Conservation (phyloP, 2,797 vertebrate genomes). For the Lagocephalus sceleratus region DNA sequence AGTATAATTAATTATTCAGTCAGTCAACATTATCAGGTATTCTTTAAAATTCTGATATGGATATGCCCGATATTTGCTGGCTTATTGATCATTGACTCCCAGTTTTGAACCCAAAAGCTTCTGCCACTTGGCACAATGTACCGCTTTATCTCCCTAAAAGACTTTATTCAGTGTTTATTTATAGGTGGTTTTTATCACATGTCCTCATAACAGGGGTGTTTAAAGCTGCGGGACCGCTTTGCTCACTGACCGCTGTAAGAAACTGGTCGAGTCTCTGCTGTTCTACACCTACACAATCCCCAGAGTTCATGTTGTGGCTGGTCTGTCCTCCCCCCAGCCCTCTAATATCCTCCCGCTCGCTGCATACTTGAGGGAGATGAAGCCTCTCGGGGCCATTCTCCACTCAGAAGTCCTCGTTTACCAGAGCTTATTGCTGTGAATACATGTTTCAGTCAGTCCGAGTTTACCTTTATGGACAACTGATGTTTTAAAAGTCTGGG, state of each 20-base stretch:
- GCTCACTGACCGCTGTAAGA: neutral
- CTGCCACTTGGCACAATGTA: no score
- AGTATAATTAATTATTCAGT: no score
- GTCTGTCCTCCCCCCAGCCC: conserved; percentile 24
- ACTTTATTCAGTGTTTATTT: no score
- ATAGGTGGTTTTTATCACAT: neutral
- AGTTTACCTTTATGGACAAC: neutral
- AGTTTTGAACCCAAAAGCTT: no score
- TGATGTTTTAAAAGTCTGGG: conserved; percentile 1
- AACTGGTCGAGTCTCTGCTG: conserved; percentile 6
- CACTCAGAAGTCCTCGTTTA: conserved; percentile 10
- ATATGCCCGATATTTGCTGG: no score
- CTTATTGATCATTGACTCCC: no score
- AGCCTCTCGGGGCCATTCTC: conserved; percentile 16
- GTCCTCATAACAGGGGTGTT: neutral
- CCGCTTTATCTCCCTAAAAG: no score
- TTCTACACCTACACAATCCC: conserved; percentile 37
- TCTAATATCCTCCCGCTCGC: conserved; percentile 32
- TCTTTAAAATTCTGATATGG: no score
- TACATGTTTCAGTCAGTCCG: conserved; percentile 1
- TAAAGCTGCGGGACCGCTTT: neutral
- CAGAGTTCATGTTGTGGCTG: conserved; percentile 57
- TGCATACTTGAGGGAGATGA: conserved; percentile 43
- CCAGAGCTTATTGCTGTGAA: neutral
- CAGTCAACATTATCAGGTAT: no score